Conservation (phyloP, 1,140 invertebrate species). For the Cydia amplana region DNA sequence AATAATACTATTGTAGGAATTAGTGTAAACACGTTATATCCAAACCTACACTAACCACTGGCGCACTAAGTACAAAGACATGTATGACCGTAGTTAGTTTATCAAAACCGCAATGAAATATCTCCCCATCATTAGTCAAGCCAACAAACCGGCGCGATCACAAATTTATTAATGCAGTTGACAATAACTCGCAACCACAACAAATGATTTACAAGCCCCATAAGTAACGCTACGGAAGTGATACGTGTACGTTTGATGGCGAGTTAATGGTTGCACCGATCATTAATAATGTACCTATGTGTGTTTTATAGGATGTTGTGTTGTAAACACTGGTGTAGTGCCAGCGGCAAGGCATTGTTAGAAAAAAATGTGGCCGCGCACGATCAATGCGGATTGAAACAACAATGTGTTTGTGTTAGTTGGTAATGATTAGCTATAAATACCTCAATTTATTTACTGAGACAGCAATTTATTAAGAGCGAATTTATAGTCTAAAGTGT, state of each 20-base stretch:
- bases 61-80: background rate
- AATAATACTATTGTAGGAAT: background rate
- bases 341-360: background rate
- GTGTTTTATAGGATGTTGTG: slow-evolving; percentile 1
- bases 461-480: too few relatives aligned
- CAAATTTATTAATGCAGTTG: slow-evolving; percentile 17
- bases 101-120: slow-evolving; percentile 19
- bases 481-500: too few relatives aligned
- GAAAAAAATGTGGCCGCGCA: background rate
- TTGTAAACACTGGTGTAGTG: background rate
- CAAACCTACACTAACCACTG: background rate
- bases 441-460: too few relatives aligned
- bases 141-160: slow-evolving; percentile 5
- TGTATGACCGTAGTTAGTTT: slow-evolving; percentile 10
- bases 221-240: slow-evolving; percentile 15
- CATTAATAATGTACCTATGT: slow-evolving; percentile 19
- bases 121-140: slow-evolving; percentile 15
- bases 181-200: slow-evolving; percentile 14
- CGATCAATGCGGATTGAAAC: background rate
- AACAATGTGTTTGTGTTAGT: background rate
- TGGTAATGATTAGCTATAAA: background rate
- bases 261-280: slow-evolving; percentile 1
- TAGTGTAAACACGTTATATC: background rate
- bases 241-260: slow-evolving; percentile 9
- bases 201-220: slow-evolving; percentile 9